phyloP scores from a whole-genome alignment of 2,888 invertebrate genomes.

The Meloe dianella region DNA sequence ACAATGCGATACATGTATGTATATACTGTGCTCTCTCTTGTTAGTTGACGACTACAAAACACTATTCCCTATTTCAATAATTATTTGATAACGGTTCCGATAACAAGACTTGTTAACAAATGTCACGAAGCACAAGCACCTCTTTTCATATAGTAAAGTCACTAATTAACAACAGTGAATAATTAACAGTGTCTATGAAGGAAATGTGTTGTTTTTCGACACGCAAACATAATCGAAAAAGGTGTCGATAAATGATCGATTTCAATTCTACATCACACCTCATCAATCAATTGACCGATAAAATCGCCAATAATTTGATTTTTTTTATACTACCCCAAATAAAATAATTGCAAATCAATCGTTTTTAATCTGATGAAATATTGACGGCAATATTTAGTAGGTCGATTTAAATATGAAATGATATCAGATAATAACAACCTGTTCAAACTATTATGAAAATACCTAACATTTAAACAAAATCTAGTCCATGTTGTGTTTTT shows the following conservation, averaged over 20 bases:
- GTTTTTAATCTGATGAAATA: not conserved
- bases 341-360: conserved; percentile 4
- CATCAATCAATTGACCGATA: not conserved
- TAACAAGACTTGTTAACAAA: not conserved
- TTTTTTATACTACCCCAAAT: not conserved
- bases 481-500: not conserved
- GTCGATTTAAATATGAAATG: not conserved
- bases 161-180: conserved; percentile 6
- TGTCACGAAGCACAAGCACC: not conserved
- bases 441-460: not conserved
- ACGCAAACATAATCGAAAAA: not conserved
- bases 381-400: not conserved
- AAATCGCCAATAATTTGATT: not conserved
- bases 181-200: not conserved
- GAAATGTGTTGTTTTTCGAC: not conserved
- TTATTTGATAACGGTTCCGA: not conserved
- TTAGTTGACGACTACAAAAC: not conserved
- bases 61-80: not conserved
- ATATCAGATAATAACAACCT: not conserved
- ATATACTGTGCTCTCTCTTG: not conserved
- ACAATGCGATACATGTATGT: not conserved
- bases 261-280: not conserved
- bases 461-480: not conserved
- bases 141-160: not conserved
- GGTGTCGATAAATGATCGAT: conserved; percentile 1